Conservation (phyloP, 2,113 vertebrate genomes). For the Oryzias curvinotus region DNA sequence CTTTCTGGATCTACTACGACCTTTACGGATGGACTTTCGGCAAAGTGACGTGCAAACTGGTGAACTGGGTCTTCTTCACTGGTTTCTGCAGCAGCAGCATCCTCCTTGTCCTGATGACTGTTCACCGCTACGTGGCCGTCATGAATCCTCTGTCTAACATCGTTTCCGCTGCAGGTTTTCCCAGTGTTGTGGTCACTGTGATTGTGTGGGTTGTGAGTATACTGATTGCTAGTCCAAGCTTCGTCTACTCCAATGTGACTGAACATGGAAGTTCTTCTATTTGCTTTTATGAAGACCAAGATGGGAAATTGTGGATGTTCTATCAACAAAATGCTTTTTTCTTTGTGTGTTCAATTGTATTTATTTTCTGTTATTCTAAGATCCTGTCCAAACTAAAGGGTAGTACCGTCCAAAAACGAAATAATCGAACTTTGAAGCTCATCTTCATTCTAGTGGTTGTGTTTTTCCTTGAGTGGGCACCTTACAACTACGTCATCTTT, state of each 20-base stretch:
- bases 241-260: slow-evolving; percentile 60
- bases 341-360: slow-evolving; percentile 74
- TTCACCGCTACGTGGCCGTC: slow-evolving; percentile 84
- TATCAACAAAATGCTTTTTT: slow-evolving; percentile 86
- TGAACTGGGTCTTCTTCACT: slow-evolving; percentile 81
- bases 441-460: slow-evolving; percentile 85
- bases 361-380: slow-evolving; percentile 83
- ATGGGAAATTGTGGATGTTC: slow-evolving; percentile 62
- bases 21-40: slow-evolving; percentile 81
- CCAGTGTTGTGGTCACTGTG: slow-evolving; percentile 62
- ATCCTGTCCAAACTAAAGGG: slow-evolving; percentile 82
- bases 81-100: slow-evolving; percentile 89
- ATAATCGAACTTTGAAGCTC: slow-evolving; percentile 84
- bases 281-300: slow-evolving; percentile 63
- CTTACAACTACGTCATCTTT: slow-evolving; percentile 86
- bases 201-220: slow-evolving; percentile 80
- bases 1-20: slow-evolving; percentile 81
- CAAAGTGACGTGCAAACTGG: slow-evolving; percentile 77
- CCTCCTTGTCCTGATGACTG: slow-evolving; percentile 86
- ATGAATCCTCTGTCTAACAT: slow-evolving; percentile 81
- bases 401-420: slow-evolving; percentile 76
- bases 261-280: fast-evolving
- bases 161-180: slow-evolving; percentile 58
- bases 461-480: slow-evolving; percentile 92
- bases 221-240: slow-evolving; percentile 73